These are phyloP conservation scores for Trachythela sp. DNA, from an alignment of 64 coral and sea anemone genomes.

Conservation along the genomic window DNA sequence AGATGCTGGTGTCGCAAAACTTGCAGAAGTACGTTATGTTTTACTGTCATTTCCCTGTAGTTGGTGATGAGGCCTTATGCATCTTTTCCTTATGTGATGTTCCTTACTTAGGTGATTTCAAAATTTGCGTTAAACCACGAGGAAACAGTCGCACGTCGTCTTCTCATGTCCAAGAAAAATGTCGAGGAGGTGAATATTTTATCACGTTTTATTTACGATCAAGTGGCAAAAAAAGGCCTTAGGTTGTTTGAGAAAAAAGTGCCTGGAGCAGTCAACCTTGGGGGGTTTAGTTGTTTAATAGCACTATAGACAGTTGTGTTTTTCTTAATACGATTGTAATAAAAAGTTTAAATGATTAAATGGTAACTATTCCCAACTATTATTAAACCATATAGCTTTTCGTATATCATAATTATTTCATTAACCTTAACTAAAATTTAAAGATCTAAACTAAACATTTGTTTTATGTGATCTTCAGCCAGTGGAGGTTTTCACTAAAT, in stretches of 20 bases:
- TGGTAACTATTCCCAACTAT: not conserved
- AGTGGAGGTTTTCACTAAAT: not conserved
- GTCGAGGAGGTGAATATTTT: not conserved
- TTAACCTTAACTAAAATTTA: no score
- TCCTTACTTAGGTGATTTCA: not conserved
- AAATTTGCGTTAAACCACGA: constrained; percentile 11
- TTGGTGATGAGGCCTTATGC: not conserved
- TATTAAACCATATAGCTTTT: no score
- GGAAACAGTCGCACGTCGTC: not conserved
- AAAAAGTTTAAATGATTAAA: no score
- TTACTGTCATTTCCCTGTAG: not conserved
- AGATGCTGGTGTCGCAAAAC: constrained; percentile 75
- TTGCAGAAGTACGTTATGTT: constrained; percentile 69
- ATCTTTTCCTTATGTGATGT: no score
- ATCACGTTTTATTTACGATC: not conserved
- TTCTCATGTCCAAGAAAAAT: not conserved
- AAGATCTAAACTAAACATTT: not conserved
- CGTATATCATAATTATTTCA: no score
- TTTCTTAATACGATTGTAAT: no score
- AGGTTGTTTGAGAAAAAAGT: not conserved
- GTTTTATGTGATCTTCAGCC: not conserved
- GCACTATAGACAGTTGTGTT: no score
- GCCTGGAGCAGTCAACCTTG: not conserved
- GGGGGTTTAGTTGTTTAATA: no score
- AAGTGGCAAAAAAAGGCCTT: no score